Evolutionary conservation across 2,797 vertebrate species (phyloP), one percentile per base, ranked within the genome.

Genomic region (Psittacula echo): DNA sequence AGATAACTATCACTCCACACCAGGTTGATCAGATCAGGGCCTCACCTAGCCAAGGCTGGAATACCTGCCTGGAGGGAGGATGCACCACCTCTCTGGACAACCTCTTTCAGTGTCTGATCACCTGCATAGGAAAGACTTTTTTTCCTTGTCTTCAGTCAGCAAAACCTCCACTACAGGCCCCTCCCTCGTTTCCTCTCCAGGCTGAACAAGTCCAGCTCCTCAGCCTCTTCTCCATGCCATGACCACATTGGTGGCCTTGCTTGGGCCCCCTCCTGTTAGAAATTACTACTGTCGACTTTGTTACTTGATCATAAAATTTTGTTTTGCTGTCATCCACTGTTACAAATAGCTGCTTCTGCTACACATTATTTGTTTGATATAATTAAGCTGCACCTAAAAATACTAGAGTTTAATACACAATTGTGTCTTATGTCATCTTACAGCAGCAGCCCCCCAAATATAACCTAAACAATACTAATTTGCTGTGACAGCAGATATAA

Each of bases 341-440:
- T 73, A 94, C 13, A 84, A 88, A 82, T 29, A 88, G 54, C 54
- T 71, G 47, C 23, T 90, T 77, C n/a, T 47, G 44, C 23, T 72
- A 60, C 26, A 68, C 86, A 78, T 70, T 13, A 73, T 82, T 90
- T 77, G 19, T 51, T 91, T 85, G 7, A 53, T 42, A 67, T 34
- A 90, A 94, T 85, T 86, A 87, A 90, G 16, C 5, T 77, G 51
- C 24, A 68, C 20, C 27, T 87, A 85, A 91, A 94, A 95, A 65
- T 44, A 73, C 32, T 85, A 47, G 22, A 17, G 32, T 85, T 90
- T 85, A 75, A 71, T 66, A 89, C 13, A 61, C 41, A 83, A 10
- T 29, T 65, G 42, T 9, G 2, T 67, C 48, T 87, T 51, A n/a
- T 70, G 48, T 79, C 67, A 85, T 53, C 58, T 91, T 81, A 90